Conservation (phyloP, 2,888 invertebrate genomes). For the Caenorhabditis sp. region DNA sequence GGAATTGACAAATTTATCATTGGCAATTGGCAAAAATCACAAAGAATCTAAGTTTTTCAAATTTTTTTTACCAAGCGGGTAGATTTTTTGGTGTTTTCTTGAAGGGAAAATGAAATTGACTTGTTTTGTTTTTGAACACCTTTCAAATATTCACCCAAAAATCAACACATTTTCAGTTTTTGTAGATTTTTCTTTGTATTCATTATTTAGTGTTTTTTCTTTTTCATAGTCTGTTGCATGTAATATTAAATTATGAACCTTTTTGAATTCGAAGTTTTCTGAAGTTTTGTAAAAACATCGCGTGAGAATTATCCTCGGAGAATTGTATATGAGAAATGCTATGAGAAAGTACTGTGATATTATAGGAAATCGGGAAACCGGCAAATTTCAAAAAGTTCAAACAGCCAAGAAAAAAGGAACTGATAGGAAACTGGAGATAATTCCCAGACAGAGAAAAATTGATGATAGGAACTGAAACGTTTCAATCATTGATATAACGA, state of each 20-base stretch:
- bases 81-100: conserved; percentile 1
- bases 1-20: conserved; percentile 65
- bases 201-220: background rate
- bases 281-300: no score
- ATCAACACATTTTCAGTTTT: background rate
- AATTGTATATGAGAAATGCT: no score
- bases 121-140: background rate
- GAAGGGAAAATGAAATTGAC: background rate
- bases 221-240: background rate
- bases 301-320: no score
- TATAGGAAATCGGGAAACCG: no score
- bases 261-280: no score
- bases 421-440: no score
- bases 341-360: no score
- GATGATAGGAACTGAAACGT: no score
- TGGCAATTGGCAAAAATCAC: conserved; percentile 40
- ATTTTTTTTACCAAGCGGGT: conserved; percentile 10
- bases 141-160: background rate
- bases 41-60: background rate
- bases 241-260: background rate
- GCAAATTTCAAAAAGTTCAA: no score
- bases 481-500: no score
- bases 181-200: background rate
- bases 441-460: no score
- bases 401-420: no score